Evolutionary conservation across 2,113 vertebrate genomes (phyloP).

Genomic region (Cranoglanis bouderius): DNA sequence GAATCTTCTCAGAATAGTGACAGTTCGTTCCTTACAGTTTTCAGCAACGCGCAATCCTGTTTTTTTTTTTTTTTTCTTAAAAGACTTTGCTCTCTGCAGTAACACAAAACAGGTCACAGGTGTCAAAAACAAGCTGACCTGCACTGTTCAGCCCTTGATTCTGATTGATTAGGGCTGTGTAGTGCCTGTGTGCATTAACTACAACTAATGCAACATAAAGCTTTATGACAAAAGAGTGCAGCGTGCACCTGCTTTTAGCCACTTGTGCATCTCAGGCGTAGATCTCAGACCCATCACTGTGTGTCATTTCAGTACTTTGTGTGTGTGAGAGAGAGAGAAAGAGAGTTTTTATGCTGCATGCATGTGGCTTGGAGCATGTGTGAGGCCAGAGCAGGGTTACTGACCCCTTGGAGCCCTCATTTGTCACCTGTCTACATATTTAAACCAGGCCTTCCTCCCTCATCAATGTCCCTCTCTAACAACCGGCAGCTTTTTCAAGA

Average conservation of each 20-base stretch:
- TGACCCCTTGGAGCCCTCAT: slow-evolving; percentile 65
- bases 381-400: slow-evolving; percentile 55
- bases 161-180: slow-evolving; percentile 21
- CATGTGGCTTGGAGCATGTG: slow-evolving; percentile 50
- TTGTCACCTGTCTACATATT: slow-evolving; percentile 69
- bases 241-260: slow-evolving; percentile 33
- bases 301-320: slow-evolving; percentile 4
- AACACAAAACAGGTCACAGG: slow-evolving; percentile 23
- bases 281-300: background rate
- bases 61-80: background rate
- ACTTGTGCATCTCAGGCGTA: slow-evolving; percentile 14
- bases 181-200: background rate
- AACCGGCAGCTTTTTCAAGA: slow-evolving; percentile 41
- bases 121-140: slow-evolving; percentile 25
- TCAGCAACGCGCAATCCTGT: background rate
- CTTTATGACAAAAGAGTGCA: background rate
- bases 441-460: slow-evolving; percentile 63
- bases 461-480: slow-evolving; percentile 55
- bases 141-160: background rate
- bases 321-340: slow-evolving; percentile 16
- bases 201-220: background rate
- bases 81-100: background rate
- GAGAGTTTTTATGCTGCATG: slow-evolving; percentile 25
- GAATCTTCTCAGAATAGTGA: background rate
- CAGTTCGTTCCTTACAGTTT: background rate